phyloP scores from a whole-genome alignment of 2,113 vertebrate genomes.

The Monopterus albus region DNA sequence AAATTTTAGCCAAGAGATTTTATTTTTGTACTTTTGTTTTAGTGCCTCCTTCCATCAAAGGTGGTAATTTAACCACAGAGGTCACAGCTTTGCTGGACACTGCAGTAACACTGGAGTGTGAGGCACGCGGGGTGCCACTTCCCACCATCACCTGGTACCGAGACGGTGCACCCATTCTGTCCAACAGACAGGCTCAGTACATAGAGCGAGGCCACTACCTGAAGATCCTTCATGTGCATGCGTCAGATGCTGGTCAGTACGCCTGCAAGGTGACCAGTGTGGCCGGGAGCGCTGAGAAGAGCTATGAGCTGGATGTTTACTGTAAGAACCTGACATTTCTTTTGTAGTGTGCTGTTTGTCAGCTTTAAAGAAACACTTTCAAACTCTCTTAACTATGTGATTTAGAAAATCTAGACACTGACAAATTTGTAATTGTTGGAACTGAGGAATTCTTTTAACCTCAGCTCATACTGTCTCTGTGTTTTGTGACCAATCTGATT shows the following conservation, averaged over 20 bases:
- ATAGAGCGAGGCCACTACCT: slow-evolving; percentile 90
- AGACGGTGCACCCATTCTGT: slow-evolving; percentile 81
- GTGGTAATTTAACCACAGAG: slow-evolving; percentile 88
- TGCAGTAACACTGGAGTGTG: slow-evolving; percentile 89
- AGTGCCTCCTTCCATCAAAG: slow-evolving; percentile 95
- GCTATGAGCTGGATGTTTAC: slow-evolving; percentile 88
- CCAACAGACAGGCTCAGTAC: slow-evolving; percentile 86
- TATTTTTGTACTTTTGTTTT: slow-evolving; percentile 25
- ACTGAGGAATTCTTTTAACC: not conserved
- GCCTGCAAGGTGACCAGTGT: slow-evolving; percentile 85
- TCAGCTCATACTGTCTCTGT: too few species aligned
- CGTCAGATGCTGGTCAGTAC: slow-evolving; percentile 87
- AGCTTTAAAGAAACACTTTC: not conserved
- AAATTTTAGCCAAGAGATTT: not conserved
- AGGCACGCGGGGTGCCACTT: slow-evolving; percentile 88
- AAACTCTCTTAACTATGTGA: too few species aligned
- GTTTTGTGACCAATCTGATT: not conserved
- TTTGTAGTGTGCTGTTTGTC: too few species aligned
- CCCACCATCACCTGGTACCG: slow-evolving; percentile 92
- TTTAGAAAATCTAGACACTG: not conserved
- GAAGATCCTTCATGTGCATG: slow-evolving; percentile 87
- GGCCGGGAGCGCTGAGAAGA: slow-evolving; percentile 88
- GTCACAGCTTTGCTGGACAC: slow-evolving; percentile 85
- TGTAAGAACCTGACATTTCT: slow-evolving; percentile 79
- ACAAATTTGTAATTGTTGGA: not conserved